Evolutionary conservation across 2,888 invertebrate genomes (phyloP).

Genomic region (Drosophila neotestacea): DNA sequence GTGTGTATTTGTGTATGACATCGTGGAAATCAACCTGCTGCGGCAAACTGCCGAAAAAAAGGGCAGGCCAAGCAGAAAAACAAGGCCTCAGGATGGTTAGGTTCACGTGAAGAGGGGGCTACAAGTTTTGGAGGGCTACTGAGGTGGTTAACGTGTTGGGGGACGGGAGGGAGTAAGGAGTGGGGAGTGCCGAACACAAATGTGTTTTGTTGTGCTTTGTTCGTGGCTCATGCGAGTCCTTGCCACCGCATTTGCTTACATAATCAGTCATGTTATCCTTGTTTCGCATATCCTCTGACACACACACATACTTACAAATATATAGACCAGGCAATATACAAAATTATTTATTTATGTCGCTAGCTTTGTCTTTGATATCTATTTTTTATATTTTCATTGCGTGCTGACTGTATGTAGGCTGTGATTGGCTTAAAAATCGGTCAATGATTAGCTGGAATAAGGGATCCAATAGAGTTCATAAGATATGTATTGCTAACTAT

Average conservation of each 20-base stretch:
- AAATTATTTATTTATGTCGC: slow-evolving; percentile 71
- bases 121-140: background rate
- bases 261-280: slow-evolving; percentile 82
- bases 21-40: slow-evolving; percentile 76
- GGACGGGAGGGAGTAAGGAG: background rate
- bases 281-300: slow-evolving; percentile 57
- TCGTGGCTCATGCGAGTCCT: slow-evolving; percentile 26
- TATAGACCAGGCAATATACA: slow-evolving; percentile 32
- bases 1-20: slow-evolving; percentile 41
- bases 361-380: slow-evolving; percentile 51
- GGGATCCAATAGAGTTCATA: background rate
- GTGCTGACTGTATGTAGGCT: slow-evolving; percentile 26
- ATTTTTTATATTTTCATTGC: slow-evolving; percentile 65
- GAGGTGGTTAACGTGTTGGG: background rate
- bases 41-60: slow-evolving; percentile 68
- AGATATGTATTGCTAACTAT: too few species aligned
- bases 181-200: slow-evolving; percentile 19
- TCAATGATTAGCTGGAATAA: slow-evolving; percentile 29
- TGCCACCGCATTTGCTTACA: slow-evolving; percentile 69
- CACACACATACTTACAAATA: slow-evolving; percentile 20
- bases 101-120: slow-evolving; percentile 1
- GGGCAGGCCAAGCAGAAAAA: slow-evolving; percentile 65
- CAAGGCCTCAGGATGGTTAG: slow-evolving; percentile 26
- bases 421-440: slow-evolving; percentile 45
- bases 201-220: slow-evolving; percentile 53